These are phyloP conservation scores for Steinernema feltiae DNA, from an alignment of 1,140 invertebrate species.

Conservation along the genomic window DNA sequence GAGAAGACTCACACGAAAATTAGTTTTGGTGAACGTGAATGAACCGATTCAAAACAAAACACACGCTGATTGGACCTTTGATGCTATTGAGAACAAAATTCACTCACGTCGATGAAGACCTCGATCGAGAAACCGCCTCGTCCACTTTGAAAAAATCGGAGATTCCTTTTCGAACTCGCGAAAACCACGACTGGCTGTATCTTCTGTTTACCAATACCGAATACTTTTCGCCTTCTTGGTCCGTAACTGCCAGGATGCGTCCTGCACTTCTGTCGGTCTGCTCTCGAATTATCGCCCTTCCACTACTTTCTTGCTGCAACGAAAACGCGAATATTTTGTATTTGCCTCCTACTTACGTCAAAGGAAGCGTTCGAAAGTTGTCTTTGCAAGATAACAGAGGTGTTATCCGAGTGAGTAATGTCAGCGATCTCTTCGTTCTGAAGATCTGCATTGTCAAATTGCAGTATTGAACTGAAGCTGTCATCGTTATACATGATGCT, in stretches of 20 bases:
- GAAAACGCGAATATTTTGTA: not conserved
- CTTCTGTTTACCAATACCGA: not conserved
- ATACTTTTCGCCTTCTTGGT: not conserved
- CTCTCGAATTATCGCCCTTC: not conserved
- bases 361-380: not conserved
- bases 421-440: slow-evolving; percentile 18
- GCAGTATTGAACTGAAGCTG: slow-evolving; percentile 42
- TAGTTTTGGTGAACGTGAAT: too few species aligned
- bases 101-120: not conserved
- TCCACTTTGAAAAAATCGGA: not conserved
- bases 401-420: slow-evolving; percentile 25
- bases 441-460: slow-evolving; percentile 33
- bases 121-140: not conserved
- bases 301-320: not conserved
- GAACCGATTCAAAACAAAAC: not conserved
- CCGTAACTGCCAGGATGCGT: not conserved
- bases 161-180: not conserved
- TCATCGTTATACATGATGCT: slow-evolving; percentile 44
- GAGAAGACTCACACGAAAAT: too few species aligned
- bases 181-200: not conserved
- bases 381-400: slow-evolving; percentile 23
- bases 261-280: not conserved
- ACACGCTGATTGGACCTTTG: not conserved
- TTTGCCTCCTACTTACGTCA: not conserved
- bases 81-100: not conserved